Evolutionary conservation across 2,888 invertebrate genomes (phyloP).

Genomic region (Podabrus alpinus): DNA sequence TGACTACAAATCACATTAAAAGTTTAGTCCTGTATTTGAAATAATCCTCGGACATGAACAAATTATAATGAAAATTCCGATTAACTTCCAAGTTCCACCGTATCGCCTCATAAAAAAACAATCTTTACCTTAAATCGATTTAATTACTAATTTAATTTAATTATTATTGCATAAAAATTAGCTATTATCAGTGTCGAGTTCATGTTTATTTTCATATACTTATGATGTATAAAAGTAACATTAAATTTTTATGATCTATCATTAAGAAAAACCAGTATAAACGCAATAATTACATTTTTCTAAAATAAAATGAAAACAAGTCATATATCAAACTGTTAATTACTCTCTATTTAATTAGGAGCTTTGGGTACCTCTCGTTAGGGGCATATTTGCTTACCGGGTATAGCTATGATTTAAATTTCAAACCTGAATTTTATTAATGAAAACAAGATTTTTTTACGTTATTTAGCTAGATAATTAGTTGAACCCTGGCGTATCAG

Average conservation of each 20-base stretch:
- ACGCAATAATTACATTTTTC: not conserved
- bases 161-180: not conserved
- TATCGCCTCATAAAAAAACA: no score
- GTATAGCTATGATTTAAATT: not conserved
- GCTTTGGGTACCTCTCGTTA: not conserved
- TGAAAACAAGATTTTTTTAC: no score
- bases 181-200: not conserved
- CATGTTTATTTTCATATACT: not conserved
- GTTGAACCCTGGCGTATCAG: no score
- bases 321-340: not conserved
- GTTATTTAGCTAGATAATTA: no score
- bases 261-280: not conserved
- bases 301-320: not conserved
- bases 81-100: not conserved
- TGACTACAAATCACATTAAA: no score
- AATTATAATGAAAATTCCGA: not conserved
- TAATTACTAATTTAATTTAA: not conserved
- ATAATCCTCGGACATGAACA: not conserved
- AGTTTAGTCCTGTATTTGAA: no score
- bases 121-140: not conserved
- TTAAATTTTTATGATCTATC: not conserved
- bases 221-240: no score
- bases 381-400: not conserved
- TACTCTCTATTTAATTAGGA: not conserved
- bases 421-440: no score